Evolutionary conservation across 64 coral and sea anemone species (phyloP), one percentile per base, ranked within the genome.

Genomic region (Pocillopora damicornis): DNA sequence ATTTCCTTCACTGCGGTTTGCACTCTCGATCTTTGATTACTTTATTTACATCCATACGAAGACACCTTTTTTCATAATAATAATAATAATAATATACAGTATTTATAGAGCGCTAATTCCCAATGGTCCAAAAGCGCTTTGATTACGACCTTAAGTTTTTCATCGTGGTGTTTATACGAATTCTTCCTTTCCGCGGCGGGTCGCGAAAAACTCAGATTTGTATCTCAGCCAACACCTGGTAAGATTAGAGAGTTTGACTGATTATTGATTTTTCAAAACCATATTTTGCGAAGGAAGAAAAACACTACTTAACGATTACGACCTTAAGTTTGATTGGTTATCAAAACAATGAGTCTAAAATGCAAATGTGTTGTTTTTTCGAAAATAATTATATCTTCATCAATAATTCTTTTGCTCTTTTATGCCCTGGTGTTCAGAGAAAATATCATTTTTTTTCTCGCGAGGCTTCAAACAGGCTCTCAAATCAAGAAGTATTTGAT

Each of bases 331-430:
- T 35, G 79, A 37, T 60, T 81, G 59, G 79, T 63, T 63, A 37
- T 2, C 26, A 2, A 63, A 17, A 81, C 26, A 63, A 26, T 35
- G 2, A 51, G 42, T 51, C 42, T 7, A 51, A 67, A 67, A 83
- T 83, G 80, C 35, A 83, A 83, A 83, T 85, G 11, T 25, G 67
- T 23, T 57, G 37, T 72, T 79, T 62, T 34, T 60, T 85, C 38
- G 81, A 71, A 85, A 85, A 12, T 65, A 85, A 85, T 85, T n/a
- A 85, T 72, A 85, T 72, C 64, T 23, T 73, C 81, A 85, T 85
- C 12, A 85, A 85, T 85, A 85, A 85, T 85, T 85, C 61, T 63
- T 85, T 57, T 66, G 81, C 81, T 26, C 61, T 73, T 72, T 85
- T 42, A 63, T 56, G 81, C 18, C n/a, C 0, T 81, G 5, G 77